phyloP scores from a whole-genome alignment of 2,113 vertebrate species.

The Phylloscopus trochiloides region DNA sequence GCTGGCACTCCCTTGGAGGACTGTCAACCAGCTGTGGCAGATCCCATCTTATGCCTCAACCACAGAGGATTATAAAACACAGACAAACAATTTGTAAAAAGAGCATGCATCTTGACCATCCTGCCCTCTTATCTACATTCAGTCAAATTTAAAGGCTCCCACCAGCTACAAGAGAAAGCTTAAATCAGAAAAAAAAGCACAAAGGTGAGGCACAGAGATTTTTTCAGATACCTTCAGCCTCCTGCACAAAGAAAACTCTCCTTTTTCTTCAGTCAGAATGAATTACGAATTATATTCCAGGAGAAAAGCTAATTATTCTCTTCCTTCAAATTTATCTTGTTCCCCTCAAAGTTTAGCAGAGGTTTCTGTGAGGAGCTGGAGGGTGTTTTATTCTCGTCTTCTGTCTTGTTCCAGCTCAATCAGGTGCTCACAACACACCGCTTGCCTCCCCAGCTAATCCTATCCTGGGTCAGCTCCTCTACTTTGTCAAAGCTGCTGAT shows the following conservation, averaged over 20 bases:
- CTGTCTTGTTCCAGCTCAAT: neutral
- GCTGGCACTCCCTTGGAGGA: neutral
- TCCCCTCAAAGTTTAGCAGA: neutral
- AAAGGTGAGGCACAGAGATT: neutral
- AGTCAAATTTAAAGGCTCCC: neutral
- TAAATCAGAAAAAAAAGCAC: neutral
- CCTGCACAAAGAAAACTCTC: neutral
- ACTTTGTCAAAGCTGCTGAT: conserved; percentile 19
- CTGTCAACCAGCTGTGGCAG: neutral
- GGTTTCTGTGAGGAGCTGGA: neutral
- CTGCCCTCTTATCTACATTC: neutral
- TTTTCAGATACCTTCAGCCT: neutral
- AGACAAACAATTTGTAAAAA: neutral
- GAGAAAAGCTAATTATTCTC: neutral
- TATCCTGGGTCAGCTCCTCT: conserved; percentile 1
- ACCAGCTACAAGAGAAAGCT: neutral
- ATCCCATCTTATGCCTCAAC: rapidly evolving
- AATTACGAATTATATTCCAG: neutral
- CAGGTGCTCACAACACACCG: neutral
- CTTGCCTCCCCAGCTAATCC: neutral
- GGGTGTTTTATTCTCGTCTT: neutral
- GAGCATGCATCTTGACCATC: neutral
- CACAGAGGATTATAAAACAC: neutral
- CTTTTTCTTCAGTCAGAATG: neutral
- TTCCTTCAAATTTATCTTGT: neutral